These are phyloP conservation scores for Sebastes hubbsi DNA, from an alignment of 2,797 vertebrate genomes.

Conservation along the genomic window DNA sequence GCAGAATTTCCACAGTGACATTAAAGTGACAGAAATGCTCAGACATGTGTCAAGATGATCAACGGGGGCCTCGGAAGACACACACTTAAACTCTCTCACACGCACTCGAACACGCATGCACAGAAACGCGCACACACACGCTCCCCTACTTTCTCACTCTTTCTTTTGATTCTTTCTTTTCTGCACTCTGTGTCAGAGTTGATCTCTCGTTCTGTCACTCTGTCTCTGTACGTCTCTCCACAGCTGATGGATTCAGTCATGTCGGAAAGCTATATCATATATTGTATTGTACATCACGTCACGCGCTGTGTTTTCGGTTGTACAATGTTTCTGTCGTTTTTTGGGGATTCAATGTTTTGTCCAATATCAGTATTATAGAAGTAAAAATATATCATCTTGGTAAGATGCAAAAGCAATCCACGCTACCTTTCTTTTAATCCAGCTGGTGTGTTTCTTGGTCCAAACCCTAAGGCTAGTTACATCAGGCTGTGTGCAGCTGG, in stretches of 20 bases:
- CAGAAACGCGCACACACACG: slow-evolving; percentile 23
- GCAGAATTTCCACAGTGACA: slow-evolving; percentile 83
- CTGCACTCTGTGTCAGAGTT: slow-evolving; percentile 76
- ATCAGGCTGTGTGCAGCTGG: neutral
- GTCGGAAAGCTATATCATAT: slow-evolving; percentile 71
- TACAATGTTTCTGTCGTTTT: neutral
- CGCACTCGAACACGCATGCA: slow-evolving; percentile 22
- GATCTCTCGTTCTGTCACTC: slow-evolving; percentile 73
- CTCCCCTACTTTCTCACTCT: slow-evolving; percentile 50
- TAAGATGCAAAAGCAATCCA: neutral
- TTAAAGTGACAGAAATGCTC: slow-evolving; percentile 85
- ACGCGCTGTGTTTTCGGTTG: slow-evolving; percentile 11
- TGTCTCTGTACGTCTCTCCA: slow-evolving; percentile 46
- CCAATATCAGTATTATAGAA: neutral
- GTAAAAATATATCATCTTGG: neutral
- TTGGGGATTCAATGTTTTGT: neutral
- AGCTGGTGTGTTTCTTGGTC: neutral
- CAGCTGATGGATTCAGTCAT: slow-evolving; percentile 64
- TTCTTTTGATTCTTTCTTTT: slow-evolving; percentile 75
- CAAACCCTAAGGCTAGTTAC: neutral
- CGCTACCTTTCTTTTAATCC: neutral
- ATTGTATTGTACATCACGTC: slow-evolving; percentile 48
- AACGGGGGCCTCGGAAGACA: slow-evolving; percentile 72
- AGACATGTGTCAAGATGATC: slow-evolving; percentile 85
- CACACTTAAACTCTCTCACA: slow-evolving; percentile 69